Conservation (phyloP, 2,113 vertebrate species). For the Anas platyrhynchos region DNA sequence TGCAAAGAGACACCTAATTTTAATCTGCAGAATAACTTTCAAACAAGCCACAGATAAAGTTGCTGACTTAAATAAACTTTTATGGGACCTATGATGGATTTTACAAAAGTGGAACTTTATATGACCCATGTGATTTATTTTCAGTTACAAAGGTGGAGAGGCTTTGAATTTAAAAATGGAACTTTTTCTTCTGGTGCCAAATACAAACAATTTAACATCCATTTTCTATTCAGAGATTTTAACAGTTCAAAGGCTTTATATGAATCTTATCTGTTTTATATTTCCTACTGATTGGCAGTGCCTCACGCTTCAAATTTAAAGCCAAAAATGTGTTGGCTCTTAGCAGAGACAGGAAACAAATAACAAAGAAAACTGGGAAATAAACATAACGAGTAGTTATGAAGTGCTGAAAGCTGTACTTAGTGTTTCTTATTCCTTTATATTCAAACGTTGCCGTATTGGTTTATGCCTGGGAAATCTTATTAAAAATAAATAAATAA, state of each 20-base stretch:
- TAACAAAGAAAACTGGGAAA: slow-evolving; percentile 78
- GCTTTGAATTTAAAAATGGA: slow-evolving; percentile 81
- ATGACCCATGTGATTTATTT: slow-evolving; percentile 77
- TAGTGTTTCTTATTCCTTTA: slow-evolving; percentile 56
- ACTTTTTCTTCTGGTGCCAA: slow-evolving; percentile 80
- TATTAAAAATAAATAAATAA: neutral
- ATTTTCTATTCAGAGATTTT: slow-evolving; percentile 78
- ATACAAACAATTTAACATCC: slow-evolving; percentile 80
- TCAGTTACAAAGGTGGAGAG: slow-evolving; percentile 75
- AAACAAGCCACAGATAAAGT: slow-evolving; percentile 72
- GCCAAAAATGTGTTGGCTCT: slow-evolving; percentile 78
- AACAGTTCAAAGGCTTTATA: slow-evolving; percentile 80
- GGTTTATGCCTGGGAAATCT: slow-evolving; percentile 69
- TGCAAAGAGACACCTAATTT: slow-evolving; percentile 42
- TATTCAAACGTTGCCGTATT: slow-evolving; percentile 63
- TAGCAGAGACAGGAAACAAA: slow-evolving; percentile 74
- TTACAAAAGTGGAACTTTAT: slow-evolving; percentile 71
- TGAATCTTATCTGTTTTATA: slow-evolving; percentile 82
- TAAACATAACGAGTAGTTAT: slow-evolving; percentile 74
- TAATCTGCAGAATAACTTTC: slow-evolving; percentile 65
- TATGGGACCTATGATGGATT: slow-evolving; percentile 73
- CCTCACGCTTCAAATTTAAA: slow-evolving; percentile 67
- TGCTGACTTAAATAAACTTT: slow-evolving; percentile 75
- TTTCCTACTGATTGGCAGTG: slow-evolving; percentile 80
- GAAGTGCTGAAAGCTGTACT: slow-evolving; percentile 76